These are phyloP conservation scores for Aricia artaxerxes DNA, from an alignment of 2,888 invertebrate species.

Conservation along the genomic window DNA sequence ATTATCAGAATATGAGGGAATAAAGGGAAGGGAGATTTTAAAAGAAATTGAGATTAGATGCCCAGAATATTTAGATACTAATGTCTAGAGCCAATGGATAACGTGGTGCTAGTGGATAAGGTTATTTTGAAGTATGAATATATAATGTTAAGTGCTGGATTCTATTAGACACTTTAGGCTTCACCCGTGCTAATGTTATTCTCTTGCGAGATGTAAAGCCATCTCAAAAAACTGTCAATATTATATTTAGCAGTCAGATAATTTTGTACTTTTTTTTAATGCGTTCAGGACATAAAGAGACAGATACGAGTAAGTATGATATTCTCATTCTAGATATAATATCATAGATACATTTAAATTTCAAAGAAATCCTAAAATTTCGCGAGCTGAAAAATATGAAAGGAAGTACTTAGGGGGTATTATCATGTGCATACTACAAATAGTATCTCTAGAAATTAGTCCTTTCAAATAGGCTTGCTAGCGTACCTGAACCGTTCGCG, in stretches of 20 bases:
- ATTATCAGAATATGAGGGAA: not conserved
- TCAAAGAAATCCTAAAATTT: not conserved
- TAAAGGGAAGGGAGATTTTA: too few relatives aligned
- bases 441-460: not conserved
- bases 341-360: too few relatives aligned
- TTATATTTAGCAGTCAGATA: not conserved
- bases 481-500: not conserved
- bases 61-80: not conserved
- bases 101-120: too few relatives aligned
- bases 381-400: not conserved
- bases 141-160: too few relatives aligned
- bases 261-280: slow-evolving; percentile 40
- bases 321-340: not conserved
- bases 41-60: not conserved
- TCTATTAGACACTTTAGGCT: too few relatives aligned
- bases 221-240: not conserved
- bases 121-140: too few relatives aligned
- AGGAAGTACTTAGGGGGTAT: not conserved
- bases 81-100: not conserved
- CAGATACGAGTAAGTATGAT: slow-evolving; percentile 86
- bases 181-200: not conserved
- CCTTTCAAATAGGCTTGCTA: not conserved
- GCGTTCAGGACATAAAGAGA: slow-evolving; percentile 86
- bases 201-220: not conserved
- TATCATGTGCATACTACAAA: not conserved